Evolutionary conservation across 2,113 vertebrate species (phyloP).

Genomic region (Ailuropoda melanoleuca): DNA sequence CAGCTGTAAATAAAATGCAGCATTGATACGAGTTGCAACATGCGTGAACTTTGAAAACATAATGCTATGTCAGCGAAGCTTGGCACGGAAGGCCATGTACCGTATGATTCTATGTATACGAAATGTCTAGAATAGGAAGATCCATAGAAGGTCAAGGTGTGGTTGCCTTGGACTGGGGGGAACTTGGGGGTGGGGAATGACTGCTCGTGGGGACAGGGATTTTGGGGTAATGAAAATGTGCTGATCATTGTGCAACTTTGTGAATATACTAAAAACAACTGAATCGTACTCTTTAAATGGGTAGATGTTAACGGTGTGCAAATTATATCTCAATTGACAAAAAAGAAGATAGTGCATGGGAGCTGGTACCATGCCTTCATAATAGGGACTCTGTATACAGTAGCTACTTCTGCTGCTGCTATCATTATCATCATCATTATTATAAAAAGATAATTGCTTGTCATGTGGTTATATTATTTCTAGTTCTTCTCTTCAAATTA

Average conservation of each 20-base stretch:
- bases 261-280: not conserved
- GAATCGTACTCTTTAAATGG: not conserved
- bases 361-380: not conserved
- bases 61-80: not conserved
- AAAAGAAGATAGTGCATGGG: not conserved
- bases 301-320: not conserved
- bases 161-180: not conserved
- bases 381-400: not conserved
- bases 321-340: not conserved
- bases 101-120: not conserved
- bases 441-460: not conserved
- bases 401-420: not conserved
- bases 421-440: not conserved
- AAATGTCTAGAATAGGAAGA: not conserved
- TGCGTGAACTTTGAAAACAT: not conserved
- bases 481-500: not conserved
- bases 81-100: not conserved
- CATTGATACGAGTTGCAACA: not conserved
- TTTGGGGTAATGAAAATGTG: not conserved
- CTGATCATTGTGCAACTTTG: not conserved
- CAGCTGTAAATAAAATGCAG: not conserved
- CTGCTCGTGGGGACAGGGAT: not conserved
- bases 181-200: not conserved
- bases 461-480: not conserved
- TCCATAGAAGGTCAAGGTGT: not conserved